Evolutionary conservation across 35 echinoderm and acorn worm species (phyloP).

Genomic region (Anneissia japonica): DNA sequence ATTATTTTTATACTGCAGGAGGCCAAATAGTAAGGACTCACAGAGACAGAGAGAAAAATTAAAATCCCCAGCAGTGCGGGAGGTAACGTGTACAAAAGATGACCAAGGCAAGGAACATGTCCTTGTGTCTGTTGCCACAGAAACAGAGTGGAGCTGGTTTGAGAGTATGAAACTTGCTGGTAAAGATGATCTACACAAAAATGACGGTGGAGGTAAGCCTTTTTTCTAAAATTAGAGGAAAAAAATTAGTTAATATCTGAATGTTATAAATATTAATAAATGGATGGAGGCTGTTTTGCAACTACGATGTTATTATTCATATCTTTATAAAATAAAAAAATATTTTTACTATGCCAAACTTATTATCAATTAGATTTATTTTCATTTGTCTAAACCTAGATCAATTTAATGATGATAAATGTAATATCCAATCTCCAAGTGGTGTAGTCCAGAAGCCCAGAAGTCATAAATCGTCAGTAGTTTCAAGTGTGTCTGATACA

Average conservation of each 20-base stretch:
- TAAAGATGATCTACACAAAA: constrained; percentile 18
- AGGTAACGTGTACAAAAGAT: constrained; percentile 27
- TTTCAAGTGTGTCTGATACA: neutral
- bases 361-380: no score
- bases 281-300: no score
- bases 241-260: no score
- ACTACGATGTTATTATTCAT: no score
- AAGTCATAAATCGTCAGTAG: neutral
- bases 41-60: neutral
- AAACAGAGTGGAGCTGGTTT: constrained; percentile 99
- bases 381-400: neutral
- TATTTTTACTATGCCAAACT: no score
- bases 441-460: neutral
- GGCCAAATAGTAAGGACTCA: neutral
- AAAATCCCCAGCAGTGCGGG: constrained; percentile 57
- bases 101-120: constrained; percentile 62
- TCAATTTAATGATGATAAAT: neutral
- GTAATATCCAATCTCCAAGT: no score
- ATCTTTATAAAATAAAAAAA: no score
- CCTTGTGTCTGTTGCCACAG: constrained; percentile 74
- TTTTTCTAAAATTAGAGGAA: no score
- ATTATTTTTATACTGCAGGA: constrained; percentile 5
- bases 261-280: no score
- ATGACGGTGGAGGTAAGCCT: no score
- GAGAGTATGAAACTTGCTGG: constrained; percentile 70